These are phyloP conservation scores for Cheirogaleus major DNA, from an alignment of 2,797 vertebrate genomes.

Conservation along the genomic window DNA sequence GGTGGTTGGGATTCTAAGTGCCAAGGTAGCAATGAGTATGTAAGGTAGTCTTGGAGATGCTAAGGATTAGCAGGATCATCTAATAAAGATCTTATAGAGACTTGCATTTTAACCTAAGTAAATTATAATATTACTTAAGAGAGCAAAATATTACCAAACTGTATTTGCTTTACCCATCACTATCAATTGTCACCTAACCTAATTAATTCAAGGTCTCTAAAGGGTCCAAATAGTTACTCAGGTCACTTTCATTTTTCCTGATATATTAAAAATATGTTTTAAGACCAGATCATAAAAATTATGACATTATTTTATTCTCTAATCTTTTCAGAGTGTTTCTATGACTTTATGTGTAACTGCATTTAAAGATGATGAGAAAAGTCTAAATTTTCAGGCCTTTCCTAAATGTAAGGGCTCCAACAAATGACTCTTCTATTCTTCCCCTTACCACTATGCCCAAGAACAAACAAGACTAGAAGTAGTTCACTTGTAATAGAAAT, in stretches of 20 bases:
- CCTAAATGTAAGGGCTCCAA: not conserved
- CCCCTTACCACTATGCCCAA: not conserved
- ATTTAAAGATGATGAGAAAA: not conserved
- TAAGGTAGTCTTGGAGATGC: not conserved
- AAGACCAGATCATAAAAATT: not conserved
- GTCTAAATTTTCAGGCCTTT: not conserved
- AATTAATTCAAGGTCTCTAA: not conserved
- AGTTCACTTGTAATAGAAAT: not conserved
- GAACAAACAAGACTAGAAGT: not conserved
- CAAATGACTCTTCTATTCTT: not conserved
- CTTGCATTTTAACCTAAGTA: not conserved
- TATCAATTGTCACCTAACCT: not conserved
- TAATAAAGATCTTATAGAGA: not conserved
- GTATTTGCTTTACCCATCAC: not conserved
- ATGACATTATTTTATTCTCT: not conserved
- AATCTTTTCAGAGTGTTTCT: not conserved
- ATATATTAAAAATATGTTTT: not conserved
- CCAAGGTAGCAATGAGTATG: not conserved
- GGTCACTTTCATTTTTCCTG: not conserved
- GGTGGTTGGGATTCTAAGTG: not conserved
- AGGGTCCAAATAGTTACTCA: not conserved
- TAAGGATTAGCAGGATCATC: not conserved
- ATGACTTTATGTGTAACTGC: not conserved
- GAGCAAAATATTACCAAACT: not conserved
- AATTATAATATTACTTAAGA: not conserved